phyloP scores from a whole-genome alignment of 2,797 vertebrate genomes.

The Poecilia velifera region DNA sequence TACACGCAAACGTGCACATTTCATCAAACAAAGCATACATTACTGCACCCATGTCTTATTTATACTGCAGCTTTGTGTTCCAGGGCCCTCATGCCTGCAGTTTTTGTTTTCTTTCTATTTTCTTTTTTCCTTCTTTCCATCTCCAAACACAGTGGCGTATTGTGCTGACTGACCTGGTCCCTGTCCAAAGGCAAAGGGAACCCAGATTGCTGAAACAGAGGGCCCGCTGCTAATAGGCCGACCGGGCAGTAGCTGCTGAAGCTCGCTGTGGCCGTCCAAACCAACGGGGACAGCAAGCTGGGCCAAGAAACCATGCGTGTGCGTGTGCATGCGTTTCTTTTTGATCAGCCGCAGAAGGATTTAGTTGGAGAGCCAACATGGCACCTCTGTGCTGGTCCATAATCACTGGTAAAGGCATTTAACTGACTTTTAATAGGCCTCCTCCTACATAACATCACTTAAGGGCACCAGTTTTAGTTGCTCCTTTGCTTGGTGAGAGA shows the following conservation, averaged over 20 bases:
- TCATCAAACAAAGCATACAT: conserved; percentile 39
- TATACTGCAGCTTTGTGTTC: conserved; percentile 36
- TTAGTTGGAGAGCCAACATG: conserved; percentile 69
- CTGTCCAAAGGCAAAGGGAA: conserved; percentile 76
- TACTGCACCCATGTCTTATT: conserved; percentile 34
- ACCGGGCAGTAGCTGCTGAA: conserved; percentile 68
- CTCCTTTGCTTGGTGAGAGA: conserved; percentile 42
- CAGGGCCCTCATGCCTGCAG: conserved; percentile 26
- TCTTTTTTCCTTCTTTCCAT: conserved; percentile 21
- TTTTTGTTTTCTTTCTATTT: conserved; percentile 36
- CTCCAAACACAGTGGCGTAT: conserved; percentile 75
- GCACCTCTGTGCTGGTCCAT: conserved; percentile 68
- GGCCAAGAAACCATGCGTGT: conserved; percentile 45
- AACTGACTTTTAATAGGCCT: conserved; percentile 71
- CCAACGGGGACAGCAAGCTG: conserved; percentile 62
- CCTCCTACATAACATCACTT: conserved; percentile 63
- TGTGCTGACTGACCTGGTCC: conserved; percentile 74
- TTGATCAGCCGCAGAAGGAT: conserved; percentile 70
- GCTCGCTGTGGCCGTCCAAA: conserved; percentile 66
- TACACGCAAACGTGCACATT: conserved; percentile 9
- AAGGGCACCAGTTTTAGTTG: conserved; percentile 54
- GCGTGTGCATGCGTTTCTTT: conserved; percentile 40
- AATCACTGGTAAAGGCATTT: conserved; percentile 77
- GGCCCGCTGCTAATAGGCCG: conserved; percentile 65
- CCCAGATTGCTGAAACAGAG: conserved; percentile 80